phyloP scores from a whole-genome alignment of 53 echinoderm and acorn worm species.

The Actinopyga echinites region DNA sequence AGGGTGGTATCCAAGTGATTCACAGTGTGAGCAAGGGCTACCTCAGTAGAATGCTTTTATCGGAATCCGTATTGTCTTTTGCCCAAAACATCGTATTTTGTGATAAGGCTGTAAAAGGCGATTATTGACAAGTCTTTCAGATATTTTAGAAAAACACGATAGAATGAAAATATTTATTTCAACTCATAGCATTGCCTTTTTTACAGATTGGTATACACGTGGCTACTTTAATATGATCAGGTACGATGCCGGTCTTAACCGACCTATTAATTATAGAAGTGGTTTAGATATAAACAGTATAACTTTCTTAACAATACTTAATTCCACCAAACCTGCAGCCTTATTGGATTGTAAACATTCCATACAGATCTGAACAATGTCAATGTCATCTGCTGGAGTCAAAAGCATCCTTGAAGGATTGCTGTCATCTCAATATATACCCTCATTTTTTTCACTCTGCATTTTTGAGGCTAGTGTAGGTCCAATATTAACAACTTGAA shows the following conservation, averaged over 20 bases:
- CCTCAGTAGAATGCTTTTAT: not conserved
- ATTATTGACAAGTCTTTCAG: slow-evolving; percentile 10
- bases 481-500: too few relatives aligned
- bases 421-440: too few relatives aligned
- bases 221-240: not conserved
- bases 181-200: not conserved
- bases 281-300: not conserved
- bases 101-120: not conserved
- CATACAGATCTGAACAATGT: too few relatives aligned
- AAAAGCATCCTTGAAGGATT: too few relatives aligned
- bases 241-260: not conserved
- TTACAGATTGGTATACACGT: not conserved
- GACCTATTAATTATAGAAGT: not conserved
- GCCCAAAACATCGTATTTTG: not conserved
- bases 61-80: not conserved
- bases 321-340: not conserved
- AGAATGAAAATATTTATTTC: not conserved
- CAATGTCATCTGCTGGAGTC: too few relatives aligned
- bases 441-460: too few relatives aligned
- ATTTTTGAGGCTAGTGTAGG: too few relatives aligned
- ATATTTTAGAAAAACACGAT: slow-evolving; percentile 1
- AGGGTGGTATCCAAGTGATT: not conserved
- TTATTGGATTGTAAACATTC: too few relatives aligned
- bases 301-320: not conserved
- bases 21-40: not conserved